Base-by-base conservation (phyloP, 1,140 invertebrate genomes). In the Ooceraea biroi region DNA sequence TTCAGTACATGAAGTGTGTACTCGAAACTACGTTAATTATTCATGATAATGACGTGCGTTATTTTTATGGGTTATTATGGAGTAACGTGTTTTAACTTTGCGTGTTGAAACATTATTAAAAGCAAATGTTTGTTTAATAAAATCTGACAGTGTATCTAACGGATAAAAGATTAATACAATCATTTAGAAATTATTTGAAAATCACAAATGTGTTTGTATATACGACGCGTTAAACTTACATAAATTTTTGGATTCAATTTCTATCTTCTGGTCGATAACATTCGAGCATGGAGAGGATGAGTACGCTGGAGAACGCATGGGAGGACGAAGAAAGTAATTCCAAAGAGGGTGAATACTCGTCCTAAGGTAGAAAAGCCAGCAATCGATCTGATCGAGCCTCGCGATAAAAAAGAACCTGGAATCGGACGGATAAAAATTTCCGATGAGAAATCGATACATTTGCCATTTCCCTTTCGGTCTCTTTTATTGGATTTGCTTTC, bases 171-270 rank as follows among this genome's bases (percentile, higher is more conserved):
- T 50, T 69, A 72, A 72, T 44, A 17, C 14, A 0, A 25, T 1
- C 22, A 5, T 0, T 14, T 7, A 58, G 5, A 58, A 72, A 25
- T 58, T 17, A 58, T 3, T 36, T 36, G 36, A 41, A 17, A 41
- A 14, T 27, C 41, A 7, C 57, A 41, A 55, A 72, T 48, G 17
- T 46, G 0, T 66, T 10, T 25, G 14, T 57, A 10, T 27, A 2
- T 17, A 14, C 22, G 85, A 86, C 76, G 87, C 84, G 73, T 91
- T 90, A 78, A 89, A 83, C 89, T 87, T 83, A 89, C 91, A 91
- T 89, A 86, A 91, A 85, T 86, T 89, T 90, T 87, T 82, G 55
- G 48, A 46, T 46, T 3, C 60, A 71, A 7, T 17, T 19, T 80
- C 55, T 73, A 61, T 82, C 44, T 68, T 83, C 57, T 72, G 58